Conservation (phyloP, 2,888 invertebrate species). For the Dromius quadrimaculatus region DNA sequence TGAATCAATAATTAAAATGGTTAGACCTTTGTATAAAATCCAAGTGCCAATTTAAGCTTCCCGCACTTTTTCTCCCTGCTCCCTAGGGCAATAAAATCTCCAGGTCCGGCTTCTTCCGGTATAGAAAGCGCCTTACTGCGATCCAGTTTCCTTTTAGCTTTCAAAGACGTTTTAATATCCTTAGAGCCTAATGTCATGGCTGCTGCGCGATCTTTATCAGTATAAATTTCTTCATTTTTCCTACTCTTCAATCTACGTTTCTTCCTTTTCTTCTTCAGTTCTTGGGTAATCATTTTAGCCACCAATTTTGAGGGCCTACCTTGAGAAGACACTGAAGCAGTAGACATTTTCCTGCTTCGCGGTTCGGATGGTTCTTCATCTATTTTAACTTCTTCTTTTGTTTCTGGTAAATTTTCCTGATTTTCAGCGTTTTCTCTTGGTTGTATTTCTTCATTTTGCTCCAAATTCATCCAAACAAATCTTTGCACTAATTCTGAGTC, state of each 20-base stretch:
- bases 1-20: not conserved
- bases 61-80: constrained; percentile 82
- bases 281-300: constrained; percentile 63
- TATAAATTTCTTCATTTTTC: constrained; percentile 81
- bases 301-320: constrained; percentile 28
- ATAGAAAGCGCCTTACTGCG: constrained; percentile 78
- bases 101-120: constrained; percentile 83
- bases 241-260: constrained; percentile 63
- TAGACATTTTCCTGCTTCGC: constrained; percentile 39
- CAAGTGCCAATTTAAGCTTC: constrained; percentile 77
- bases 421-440: constrained; percentile 59
- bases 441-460: constrained; percentile 67
- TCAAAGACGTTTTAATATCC: constrained; percentile 88
- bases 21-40: constrained; percentile 83
- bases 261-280: constrained; percentile 62
- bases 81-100: constrained; percentile 80
- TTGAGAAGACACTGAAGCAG: constrained; percentile 23
- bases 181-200: constrained; percentile 89
- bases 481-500: constrained; percentile 84
- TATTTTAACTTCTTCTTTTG: constrained; percentile 53
- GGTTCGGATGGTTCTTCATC: constrained; percentile 54
- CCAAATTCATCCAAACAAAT: constrained; percentile 79
- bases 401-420: constrained; percentile 62
- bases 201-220: constrained; percentile 91
- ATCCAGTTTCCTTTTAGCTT: constrained; percentile 83